A percentile compares a stretch with the other conserved stretches of the same genome.
phyloP scores from a whole-genome alignment of 2,797 vertebrate genomes.

The Neomorphus geoffroyi region DNA sequence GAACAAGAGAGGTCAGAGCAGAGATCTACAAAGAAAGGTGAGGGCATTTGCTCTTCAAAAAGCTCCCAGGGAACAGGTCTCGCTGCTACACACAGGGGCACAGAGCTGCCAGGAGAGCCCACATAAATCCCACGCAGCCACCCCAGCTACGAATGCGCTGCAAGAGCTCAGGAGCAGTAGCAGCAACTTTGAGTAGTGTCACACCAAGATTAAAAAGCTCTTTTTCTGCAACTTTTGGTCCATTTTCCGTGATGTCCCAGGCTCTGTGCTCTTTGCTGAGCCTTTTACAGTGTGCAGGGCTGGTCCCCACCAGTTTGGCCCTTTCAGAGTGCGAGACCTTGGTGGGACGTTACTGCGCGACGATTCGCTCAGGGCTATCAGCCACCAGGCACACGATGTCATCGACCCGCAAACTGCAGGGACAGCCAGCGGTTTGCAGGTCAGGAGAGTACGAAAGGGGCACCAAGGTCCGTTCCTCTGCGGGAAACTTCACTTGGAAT shows the following conservation, averaged over 20 bases:
- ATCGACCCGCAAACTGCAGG: background rate
- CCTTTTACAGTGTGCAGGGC: background rate
- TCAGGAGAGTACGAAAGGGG: accelerated
- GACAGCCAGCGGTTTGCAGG: background rate
- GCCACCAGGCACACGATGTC: accelerated
- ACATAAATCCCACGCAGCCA: background rate
- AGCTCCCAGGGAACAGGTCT: background rate
- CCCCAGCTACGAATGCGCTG: accelerated
- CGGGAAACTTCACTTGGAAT: background rate
- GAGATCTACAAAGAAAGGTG: background rate
- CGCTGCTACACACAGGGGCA: accelerated
- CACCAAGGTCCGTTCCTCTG: background rate
- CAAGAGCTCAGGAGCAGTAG: background rate
- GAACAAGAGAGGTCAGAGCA: no score
- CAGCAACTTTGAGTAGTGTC: background rate
- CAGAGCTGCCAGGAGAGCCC: background rate
- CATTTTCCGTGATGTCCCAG: accelerated
- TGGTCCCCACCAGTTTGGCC: accelerated
- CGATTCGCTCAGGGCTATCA: background rate
- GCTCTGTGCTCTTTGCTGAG: background rate
- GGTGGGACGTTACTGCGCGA: accelerated
- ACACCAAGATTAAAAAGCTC: background rate
- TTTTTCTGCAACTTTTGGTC: background rate
- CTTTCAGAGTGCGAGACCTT: accelerated
- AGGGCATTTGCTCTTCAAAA: background rate